Evolutionary conservation across 1,140 invertebrate genomes (phyloP).

Genomic region (Drosophila hydei): DNA sequence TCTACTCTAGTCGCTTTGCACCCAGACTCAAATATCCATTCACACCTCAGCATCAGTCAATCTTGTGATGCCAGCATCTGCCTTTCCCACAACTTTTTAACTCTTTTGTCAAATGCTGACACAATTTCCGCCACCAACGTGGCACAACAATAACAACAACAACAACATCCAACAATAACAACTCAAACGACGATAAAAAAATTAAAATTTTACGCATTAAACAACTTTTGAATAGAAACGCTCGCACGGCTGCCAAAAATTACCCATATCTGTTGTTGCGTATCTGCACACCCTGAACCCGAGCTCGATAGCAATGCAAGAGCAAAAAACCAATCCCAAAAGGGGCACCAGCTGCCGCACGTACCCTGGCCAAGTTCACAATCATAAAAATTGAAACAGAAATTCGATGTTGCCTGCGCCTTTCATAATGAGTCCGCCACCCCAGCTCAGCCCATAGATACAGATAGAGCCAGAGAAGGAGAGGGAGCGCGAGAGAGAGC

Average conservation of each 20-base stretch:
- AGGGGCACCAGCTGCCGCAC: constrained; percentile 70
- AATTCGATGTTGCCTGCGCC: constrained; percentile 59
- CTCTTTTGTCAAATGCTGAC: constrained; percentile 77
- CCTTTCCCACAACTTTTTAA: constrained; percentile 78
- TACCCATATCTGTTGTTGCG: constrained; percentile 67
- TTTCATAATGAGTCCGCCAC: constrained; percentile 59
- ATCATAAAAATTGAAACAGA: constrained; percentile 75
- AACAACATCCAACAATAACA: constrained; percentile 20
- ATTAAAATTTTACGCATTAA: constrained; percentile 82
- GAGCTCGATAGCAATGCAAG: constrained; percentile 18
- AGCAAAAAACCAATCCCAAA: constrained; percentile 42
- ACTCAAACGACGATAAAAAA: constrained; percentile 56
- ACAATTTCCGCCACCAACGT: constrained; percentile 68
- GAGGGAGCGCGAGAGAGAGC: constrained; percentile 40
- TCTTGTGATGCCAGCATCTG: constrained; percentile 39
- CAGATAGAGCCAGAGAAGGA: not conserved
- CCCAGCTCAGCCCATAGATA: not conserved
- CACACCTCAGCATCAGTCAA: constrained; percentile 58
- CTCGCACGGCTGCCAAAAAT: constrained; percentile 56
- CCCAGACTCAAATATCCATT: constrained; percentile 37
- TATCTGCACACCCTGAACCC: constrained; percentile 47
- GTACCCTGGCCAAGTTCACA: constrained; percentile 29
- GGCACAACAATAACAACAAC: constrained; percentile 35
- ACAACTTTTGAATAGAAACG: constrained; percentile 58
- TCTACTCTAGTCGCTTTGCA: not conserved